A percentile compares a stretch with the other conserved stretches of the same genome.
Conservation (phyloP, 2,888 invertebrate genomes). For the Cryptops parisi region DNA sequence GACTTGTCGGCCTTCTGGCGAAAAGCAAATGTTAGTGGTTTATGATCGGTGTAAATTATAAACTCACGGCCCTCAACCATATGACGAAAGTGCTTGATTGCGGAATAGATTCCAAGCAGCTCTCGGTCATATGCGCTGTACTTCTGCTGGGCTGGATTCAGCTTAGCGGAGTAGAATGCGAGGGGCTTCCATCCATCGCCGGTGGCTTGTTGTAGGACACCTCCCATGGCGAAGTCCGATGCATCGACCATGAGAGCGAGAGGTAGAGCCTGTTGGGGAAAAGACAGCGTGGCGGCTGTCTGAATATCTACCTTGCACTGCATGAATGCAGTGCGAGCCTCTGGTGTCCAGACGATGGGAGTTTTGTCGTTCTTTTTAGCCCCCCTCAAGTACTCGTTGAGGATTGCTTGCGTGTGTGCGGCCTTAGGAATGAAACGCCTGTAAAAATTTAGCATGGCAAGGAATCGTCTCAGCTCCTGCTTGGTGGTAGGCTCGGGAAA, state of each 20-base stretch:
- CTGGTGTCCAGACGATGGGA: neutral
- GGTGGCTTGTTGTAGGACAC: slow-evolving; percentile 21
- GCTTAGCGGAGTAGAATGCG: slow-evolving; percentile 22
- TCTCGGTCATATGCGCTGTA: slow-evolving; percentile 25
- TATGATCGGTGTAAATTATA: no score
- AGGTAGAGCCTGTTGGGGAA: neutral
- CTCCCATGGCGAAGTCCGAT: slow-evolving; percentile 23
- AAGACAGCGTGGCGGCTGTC: neutral
- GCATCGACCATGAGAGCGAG: slow-evolving; percentile 4
- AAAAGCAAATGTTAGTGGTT: no score
- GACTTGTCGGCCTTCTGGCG: no score
- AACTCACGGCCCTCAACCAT: no score
- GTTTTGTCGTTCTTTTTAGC: neutral
- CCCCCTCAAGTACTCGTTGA: neutral
- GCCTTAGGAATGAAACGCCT: neutral
- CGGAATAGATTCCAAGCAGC: no score
- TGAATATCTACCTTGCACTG: neutral
- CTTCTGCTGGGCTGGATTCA: slow-evolving; percentile 22
- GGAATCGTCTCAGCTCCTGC: no score
- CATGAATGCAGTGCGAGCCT: neutral
- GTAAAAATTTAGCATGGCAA: neutral
- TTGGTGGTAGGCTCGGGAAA: no score
- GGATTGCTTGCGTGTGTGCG: neutral
- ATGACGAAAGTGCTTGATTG: no score
- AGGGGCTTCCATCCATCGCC: slow-evolving; percentile 20